A percentile compares a stretch with the other conserved stretches of the same genome.
Conservation (phyloP, 2,113 vertebrate species). For the Pseudonaja textilis region DNA sequence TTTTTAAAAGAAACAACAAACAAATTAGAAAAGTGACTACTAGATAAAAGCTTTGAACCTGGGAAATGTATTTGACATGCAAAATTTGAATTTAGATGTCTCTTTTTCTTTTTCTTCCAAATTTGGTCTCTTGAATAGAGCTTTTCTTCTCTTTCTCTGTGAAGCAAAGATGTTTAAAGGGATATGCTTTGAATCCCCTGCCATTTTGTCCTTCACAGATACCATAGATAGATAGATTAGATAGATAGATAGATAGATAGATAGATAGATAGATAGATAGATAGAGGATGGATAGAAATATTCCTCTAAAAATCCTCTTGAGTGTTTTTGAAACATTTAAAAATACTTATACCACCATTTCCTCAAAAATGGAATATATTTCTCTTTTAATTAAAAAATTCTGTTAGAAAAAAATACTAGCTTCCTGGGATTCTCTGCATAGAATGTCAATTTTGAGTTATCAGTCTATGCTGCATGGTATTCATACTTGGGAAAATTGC, state of each 20-base stretch:
- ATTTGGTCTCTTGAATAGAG: slow-evolving; percentile 25
- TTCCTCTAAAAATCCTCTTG: background rate
- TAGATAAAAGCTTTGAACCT: slow-evolving; percentile 46
- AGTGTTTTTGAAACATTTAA: background rate
- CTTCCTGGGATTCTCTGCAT: background rate
- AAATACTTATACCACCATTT: background rate
- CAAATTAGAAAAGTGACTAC: slow-evolving; percentile 49
- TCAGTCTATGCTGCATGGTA: background rate
- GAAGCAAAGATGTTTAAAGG: background rate
- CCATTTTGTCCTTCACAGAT: background rate
- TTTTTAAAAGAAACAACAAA: slow-evolving; percentile 49
- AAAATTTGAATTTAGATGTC: slow-evolving; percentile 42
- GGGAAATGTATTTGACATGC: slow-evolving; percentile 43
- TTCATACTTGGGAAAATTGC: background rate
- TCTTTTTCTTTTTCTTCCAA: background rate
- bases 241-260: too few relatives aligned
- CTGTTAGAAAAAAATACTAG: background rate
- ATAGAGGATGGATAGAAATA: too few relatives aligned
- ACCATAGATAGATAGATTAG: background rate
- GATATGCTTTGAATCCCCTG: background rate
- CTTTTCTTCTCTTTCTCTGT: background rate
- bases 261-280: background rate
- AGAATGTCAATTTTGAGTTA: background rate
- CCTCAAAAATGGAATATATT: background rate
- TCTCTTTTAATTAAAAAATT: background rate